Evolutionary conservation across 2,113 vertebrate species (phyloP), one percentile per base, ranked within the genome.

Genomic region (Brevimyrus niger): DNA sequence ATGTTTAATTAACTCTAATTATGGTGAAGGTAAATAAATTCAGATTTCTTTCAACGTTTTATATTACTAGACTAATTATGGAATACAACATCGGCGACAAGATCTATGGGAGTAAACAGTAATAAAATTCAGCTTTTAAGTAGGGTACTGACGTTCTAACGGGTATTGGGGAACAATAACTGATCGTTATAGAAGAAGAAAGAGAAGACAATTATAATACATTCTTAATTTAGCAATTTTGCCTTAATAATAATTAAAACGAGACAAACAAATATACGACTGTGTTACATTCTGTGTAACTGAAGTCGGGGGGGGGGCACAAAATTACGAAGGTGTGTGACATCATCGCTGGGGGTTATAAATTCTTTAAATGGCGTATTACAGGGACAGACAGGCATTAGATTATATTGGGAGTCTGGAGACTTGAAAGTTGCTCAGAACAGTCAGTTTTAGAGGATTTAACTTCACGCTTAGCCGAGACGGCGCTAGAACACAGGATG

Each of bases 401-500:
- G 58, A 89, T 50, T 46, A 87, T 89, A 44, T 17, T 69, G 44
- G 53, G 90, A 90, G 90, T 73, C 47, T 76, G 46, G 35, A 86
- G 83, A 51, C 83, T 31, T 46, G 9, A 65, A 87, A 86, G 27
- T 69, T 47, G 44, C 44, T 84, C 15, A 53, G 65, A 86, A 51
- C 31, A 76, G 21, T 46, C 9, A 55, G 19, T 35, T 53, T 48
- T 88, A 89, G 88, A 91, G 90, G 89, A 88, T 69, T 21, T 4
- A 89, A 87, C 7, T 89, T 88, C 31, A 46, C 61, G 61, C 65
- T 21, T 15, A 83, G 27, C 8, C 55, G 61, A 58, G 31, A 86
- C 53, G 85, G 15, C 17, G 50, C 69, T n/a, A 31, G 61, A 9
- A 87, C 31, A 42, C 85, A 89, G 92, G 92, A 97, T 97, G 97